A percentile compares a stretch with the other conserved stretches of the same genome.
Evolutionary conservation across 2,797 vertebrate species (phyloP).

Genomic region (Garrulus glandarius): DNA sequence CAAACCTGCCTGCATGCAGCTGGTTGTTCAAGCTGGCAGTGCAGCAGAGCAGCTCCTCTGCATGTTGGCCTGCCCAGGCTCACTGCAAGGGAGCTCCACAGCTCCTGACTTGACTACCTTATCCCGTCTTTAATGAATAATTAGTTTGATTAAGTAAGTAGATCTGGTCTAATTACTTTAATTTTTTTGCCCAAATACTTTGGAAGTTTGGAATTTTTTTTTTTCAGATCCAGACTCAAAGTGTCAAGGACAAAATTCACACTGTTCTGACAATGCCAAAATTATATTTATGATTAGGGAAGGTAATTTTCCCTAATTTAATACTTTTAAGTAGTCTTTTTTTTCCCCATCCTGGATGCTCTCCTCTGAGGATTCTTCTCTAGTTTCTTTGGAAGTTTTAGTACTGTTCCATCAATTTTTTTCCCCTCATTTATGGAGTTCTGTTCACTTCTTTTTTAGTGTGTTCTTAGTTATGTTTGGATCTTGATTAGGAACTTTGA

Average conservation of each 20-base stretch:
- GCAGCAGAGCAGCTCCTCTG: background rate
- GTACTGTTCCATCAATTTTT: background rate
- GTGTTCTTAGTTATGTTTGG: background rate
- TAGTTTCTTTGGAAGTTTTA: background rate
- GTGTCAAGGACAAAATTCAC: background rate
- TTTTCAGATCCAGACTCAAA: background rate
- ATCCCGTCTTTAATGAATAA: background rate
- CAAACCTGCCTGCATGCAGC: background rate
- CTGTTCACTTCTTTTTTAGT: background rate
- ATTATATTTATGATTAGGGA: background rate
- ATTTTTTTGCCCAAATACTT: background rate
- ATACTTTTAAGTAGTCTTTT: background rate
- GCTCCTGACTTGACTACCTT: background rate
- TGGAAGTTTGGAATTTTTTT: background rate
- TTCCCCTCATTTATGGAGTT: background rate
- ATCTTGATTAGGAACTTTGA: background rate
- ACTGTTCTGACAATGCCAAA: background rate
- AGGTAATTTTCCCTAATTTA: background rate
- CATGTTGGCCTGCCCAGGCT: background rate
- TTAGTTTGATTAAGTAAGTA: background rate
- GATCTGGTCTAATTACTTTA: background rate
- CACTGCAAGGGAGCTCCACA: background rate
- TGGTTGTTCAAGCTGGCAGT: background rate
- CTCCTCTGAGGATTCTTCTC: background rate
- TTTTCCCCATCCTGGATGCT: rapidly evolving